These are phyloP conservation scores for Drosophila tripunctata DNA, from an alignment of 2,888 invertebrate genomes.

Conservation along the genomic window DNA sequence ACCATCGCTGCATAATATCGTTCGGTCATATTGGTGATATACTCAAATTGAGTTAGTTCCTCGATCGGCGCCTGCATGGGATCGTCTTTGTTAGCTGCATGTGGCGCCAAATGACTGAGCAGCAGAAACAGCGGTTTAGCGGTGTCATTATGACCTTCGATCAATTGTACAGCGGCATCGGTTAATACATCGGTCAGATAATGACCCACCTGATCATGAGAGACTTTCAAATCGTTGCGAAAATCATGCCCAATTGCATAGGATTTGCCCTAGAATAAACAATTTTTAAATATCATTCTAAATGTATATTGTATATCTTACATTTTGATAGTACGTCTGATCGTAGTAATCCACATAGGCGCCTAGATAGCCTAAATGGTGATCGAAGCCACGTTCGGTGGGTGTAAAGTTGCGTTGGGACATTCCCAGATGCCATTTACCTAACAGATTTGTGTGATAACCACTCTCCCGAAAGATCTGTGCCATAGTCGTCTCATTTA, in stretches of 20 bases:
- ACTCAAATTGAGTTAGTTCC: slow-evolving; percentile 88
- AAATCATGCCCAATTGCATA: slow-evolving; percentile 85
- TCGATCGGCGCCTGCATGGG: slow-evolving; percentile 89
- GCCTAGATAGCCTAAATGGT: slow-evolving; percentile 93
- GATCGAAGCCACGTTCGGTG: slow-evolving; percentile 90
- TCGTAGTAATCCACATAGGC: slow-evolving; percentile 93
- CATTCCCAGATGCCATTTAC: slow-evolving; percentile 97
- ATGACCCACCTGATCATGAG: slow-evolving; percentile 85
- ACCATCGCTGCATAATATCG: slow-evolving; percentile 92
- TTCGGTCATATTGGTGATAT: slow-evolving; percentile 88
- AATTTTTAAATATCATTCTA: neutral
- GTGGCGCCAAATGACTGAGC: slow-evolving; percentile 92
- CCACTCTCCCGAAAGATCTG: slow-evolving; percentile 89
- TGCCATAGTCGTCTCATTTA: slow-evolving; percentile 89
- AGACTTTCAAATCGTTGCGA: slow-evolving; percentile 85
- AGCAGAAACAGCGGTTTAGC: slow-evolving; percentile 90
- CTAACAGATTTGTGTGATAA: slow-evolving; percentile 92
- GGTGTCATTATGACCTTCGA: slow-evolving; percentile 86
- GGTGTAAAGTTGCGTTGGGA: slow-evolving; percentile 87
- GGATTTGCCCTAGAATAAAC: slow-evolving; percentile 32
- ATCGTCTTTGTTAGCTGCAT: slow-evolving; percentile 89
- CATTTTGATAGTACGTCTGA: slow-evolving; percentile 85
- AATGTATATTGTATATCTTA: slow-evolving; percentile 55
- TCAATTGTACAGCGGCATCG: slow-evolving; percentile 87
- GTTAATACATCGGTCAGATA: slow-evolving; percentile 90